phyloP scores from a whole-genome alignment of 37 sponge, comb jelly and placozoan species.

The Petrosia ficiformis region DNA sequence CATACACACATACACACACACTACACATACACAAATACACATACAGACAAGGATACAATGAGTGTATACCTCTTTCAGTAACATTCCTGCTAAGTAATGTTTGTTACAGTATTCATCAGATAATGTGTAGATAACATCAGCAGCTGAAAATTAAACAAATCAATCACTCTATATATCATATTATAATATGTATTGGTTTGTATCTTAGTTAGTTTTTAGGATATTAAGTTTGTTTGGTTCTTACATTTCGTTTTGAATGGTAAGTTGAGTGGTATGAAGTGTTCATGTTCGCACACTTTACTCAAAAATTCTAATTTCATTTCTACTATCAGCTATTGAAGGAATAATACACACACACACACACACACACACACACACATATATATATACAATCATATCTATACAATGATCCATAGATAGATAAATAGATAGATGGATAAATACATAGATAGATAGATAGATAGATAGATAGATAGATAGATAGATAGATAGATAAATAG shows the following conservation, averaged over 20 bases:
- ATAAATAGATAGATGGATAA: neutral
- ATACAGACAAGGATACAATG: neutral
- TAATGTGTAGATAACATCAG: conserved; percentile 30
- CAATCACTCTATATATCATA: too few relatives aligned
- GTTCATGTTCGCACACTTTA: conserved; percentile 85
- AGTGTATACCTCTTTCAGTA: conserved; percentile 71
- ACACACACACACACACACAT: conserved; percentile 3
- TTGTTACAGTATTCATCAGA: conserved; percentile 76
- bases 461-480: too few relatives aligned
- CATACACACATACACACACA: neutral
- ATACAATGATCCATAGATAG: neutral
- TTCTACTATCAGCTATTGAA: conserved; percentile 20
- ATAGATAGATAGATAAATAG: too few relatives aligned
- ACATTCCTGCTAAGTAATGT: conserved; percentile 81
- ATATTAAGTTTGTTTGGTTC: too few relatives aligned
- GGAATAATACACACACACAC: neutral
- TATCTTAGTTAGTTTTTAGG: too few relatives aligned
- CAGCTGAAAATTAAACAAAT: conserved; percentile 18
- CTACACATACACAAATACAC: neutral
- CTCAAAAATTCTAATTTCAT: conserved; percentile 79
- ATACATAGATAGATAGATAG: too few relatives aligned
- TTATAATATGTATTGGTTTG: too few relatives aligned
- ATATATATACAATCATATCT: conserved; percentile 2
- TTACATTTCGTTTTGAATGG: conserved; percentile 49
- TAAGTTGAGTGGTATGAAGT: conserved; percentile 87